Evolutionary conservation across 2,888 invertebrate genomes (phyloP), one percentile per base, ranked within the genome.

Genomic region (Scaptomyza parva): DNA sequence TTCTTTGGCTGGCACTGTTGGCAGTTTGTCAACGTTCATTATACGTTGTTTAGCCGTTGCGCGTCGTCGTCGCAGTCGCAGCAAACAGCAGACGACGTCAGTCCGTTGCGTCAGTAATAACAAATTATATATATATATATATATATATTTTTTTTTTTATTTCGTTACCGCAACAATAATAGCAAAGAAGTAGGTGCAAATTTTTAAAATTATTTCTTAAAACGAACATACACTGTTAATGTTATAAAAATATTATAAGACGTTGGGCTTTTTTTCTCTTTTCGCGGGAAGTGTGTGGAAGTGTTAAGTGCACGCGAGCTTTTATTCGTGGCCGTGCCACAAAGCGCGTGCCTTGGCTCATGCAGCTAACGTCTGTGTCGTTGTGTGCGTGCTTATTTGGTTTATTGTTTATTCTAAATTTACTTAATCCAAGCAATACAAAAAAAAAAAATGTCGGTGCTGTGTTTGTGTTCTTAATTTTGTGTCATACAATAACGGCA

Each of bases 41-140:
- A 70, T 64, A 61, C 66, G 82, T 82, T 80, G 71, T 80, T 82
- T 59, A 77, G 81, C 68, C 81, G 86, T 86, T 74, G 70, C 74
- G 81, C 61, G 77, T 83, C 83, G 80, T 59, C 57, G 79, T 79
- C 83, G 71, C 55, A 68, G 70, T 79, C 83, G 71, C 55, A 68
- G 70, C 58, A 50, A 84, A 67, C 69, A 85, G 78, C 86, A 82
- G 77, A 64, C 70, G 76, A 77, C 86, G 84, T 79, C 80, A 82
- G 68, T 76, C 64, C 69, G 80, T 83, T 81, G 86, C 86, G 78
- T 81, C 77, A 81, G 84, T 81, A 68, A 76, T 57, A 68, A 59
- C 61, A 70, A 63, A 64, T 20, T 37, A 47, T 40, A 24, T n/a
- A n/a, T n/a, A n/a, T n/a, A n/a, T n/a, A n/a, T n/a, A n/a, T n/a